A percentile compares a stretch with the other conserved stretches of the same genome.
Evolutionary conservation across 2,113 vertebrate species (phyloP).

Genomic region (Scophthalmus maximus): DNA sequence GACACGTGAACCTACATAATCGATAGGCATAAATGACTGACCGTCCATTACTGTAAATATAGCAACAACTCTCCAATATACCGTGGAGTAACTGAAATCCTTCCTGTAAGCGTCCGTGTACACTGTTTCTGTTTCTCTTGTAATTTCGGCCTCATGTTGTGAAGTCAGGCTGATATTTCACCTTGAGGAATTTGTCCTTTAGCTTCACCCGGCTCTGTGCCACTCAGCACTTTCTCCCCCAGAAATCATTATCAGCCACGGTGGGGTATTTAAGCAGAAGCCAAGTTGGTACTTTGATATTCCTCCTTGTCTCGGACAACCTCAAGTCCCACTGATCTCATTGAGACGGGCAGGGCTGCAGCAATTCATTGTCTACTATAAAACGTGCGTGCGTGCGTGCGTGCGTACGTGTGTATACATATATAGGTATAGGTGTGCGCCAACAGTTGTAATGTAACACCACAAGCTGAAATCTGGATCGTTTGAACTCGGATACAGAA

Average conservation of each 20-base stretch:
- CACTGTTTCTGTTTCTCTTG: slow-evolving; percentile 39
- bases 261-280: slow-evolving; percentile 76
- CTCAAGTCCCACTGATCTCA: slow-evolving; percentile 49
- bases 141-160: slow-evolving; percentile 60
- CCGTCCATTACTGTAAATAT: neutral
- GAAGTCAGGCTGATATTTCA: slow-evolving; percentile 76
- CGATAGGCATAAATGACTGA: slow-evolving; percentile 5
- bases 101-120: slow-evolving; percentile 8
- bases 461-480: slow-evolving; percentile 14
- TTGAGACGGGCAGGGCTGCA: slow-evolving; percentile 23
- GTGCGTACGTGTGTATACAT: neutral
- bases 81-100: neutral
- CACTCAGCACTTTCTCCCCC: slow-evolving; percentile 78
- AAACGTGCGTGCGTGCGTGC: neutral
- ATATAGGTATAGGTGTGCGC: too few species aligned
- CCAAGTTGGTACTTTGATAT: slow-evolving; percentile 75
- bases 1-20: neutral
- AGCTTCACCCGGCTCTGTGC: slow-evolving; percentile 70
- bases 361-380: slow-evolving; percentile 7
- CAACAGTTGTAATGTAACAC: neutral
- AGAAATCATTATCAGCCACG: slow-evolving; percentile 80
- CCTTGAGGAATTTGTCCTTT: slow-evolving; percentile 81
- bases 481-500: slow-evolving; percentile 10
- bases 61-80: neutral
- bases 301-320: slow-evolving; percentile 53